Base-by-base conservation (phyloP, 2,888 invertebrate species). In the Meganola albula region DNA sequence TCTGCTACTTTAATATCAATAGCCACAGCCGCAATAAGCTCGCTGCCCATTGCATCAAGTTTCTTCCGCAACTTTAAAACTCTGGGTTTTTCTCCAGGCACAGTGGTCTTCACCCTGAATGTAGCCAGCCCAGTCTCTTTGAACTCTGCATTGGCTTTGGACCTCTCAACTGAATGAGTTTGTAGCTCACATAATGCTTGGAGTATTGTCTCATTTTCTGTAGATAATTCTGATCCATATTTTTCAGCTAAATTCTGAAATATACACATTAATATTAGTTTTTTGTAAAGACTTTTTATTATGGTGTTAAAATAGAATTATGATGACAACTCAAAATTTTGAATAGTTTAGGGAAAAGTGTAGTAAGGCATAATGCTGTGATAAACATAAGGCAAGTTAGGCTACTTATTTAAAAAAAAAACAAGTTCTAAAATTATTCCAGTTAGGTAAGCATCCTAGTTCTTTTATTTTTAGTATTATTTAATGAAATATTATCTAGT, bases 111-210 rank as follows among this genome's bases (percentile, higher is more conserved):
- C 1, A 95, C 82, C 63, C 91, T 90, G 12, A 95, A 72, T 0
- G 92, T 91, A 0, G 94, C 94, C 30, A 91, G 57, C 1, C 94
- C 94, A 0, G 91, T 92, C 50, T 90, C 88, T 41, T 89, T 88
- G 52, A 89, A 94, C 35, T 89, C 88, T 2, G 88, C 89, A 41
- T 91, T 88, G 12, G 93, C 91, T 38, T 90, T 90, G 8, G 93
- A 82, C 51, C 93, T 90, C 32, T 93, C 90, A 1, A 94, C 57
- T 0, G 95, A 92, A 66, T 91, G 91, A 2, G 75, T 59, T 60
- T 93, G 91, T 0, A 94, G 75, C 44, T 90, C 89, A 26, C 75
- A 85, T 9, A 94, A 53, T 0, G 90, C 89, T 37, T 77, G 64
- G 11, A 87, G 61, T 14, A 92, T 87, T 2, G 77, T 66, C 0